Conservation (phyloP, 2,797 vertebrate genomes). For the Sternarchorhynchus goeldii region DNA sequence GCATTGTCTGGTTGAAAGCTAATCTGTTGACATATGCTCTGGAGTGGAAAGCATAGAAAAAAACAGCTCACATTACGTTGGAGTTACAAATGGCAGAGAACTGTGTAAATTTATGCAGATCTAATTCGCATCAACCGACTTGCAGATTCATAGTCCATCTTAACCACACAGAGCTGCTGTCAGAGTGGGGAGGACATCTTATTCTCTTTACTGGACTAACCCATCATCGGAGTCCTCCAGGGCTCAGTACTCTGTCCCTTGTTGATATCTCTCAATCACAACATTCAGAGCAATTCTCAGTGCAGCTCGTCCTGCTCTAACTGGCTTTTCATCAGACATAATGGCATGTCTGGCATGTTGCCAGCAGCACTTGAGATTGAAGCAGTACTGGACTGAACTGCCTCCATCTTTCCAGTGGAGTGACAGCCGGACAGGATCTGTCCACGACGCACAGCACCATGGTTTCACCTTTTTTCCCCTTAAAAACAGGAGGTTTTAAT, state of each 20-base stretch:
- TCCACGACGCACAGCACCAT: background rate
- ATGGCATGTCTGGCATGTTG: constrained; percentile 46
- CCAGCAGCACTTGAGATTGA: constrained; percentile 47
- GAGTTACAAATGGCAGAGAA: constrained; percentile 26
- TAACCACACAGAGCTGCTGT: background rate
- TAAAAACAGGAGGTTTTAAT: background rate
- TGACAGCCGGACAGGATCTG: constrained; percentile 32
- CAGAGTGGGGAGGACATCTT: constrained; percentile 5
- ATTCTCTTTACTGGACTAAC: constrained; percentile 13
- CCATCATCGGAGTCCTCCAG: constrained; percentile 27
- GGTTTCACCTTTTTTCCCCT: background rate
- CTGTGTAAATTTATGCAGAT: constrained; percentile 36
- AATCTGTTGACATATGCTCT: constrained; percentile 44
- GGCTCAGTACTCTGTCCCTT: constrained; percentile 35
- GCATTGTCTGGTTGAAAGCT: background rate
- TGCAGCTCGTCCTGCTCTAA: constrained; percentile 15
- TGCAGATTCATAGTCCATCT: background rate
- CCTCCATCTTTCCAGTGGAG: constrained; percentile 21
- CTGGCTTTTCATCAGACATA: constrained; percentile 45
- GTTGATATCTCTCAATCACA: constrained; percentile 43
- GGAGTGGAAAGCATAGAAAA: constrained; percentile 20
- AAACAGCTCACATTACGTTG: constrained; percentile 25
- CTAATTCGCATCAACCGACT: constrained; percentile 19
- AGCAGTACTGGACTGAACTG: constrained; percentile 31
- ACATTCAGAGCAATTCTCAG: constrained; percentile 19